These are phyloP conservation scores for Carollia perspicillata DNA, from an alignment of 2,113 vertebrate genomes.

Conservation along the genomic window DNA sequence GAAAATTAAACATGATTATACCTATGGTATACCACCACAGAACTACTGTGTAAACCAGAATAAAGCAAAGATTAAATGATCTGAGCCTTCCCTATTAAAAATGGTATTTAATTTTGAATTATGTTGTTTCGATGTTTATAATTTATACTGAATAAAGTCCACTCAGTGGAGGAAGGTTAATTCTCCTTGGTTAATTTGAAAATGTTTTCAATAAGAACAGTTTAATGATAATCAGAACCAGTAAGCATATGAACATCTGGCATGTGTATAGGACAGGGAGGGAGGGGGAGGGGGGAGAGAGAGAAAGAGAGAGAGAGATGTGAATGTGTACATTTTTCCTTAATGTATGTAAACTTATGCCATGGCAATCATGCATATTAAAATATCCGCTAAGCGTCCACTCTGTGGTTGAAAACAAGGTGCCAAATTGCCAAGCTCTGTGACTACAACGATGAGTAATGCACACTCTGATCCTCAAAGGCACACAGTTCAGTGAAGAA, in stretches of 20 bases:
- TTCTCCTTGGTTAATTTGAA: not conserved
- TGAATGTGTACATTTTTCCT: not conserved
- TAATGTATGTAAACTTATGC: not conserved
- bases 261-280: not conserved
- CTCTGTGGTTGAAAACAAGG: not conserved
- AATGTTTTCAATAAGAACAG: not conserved
- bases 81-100: not conserved
- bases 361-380: not conserved
- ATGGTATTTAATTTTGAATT: not conserved
- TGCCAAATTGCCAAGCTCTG: too few relatives aligned
- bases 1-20: not conserved
- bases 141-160: not conserved
- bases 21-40: accelerated
- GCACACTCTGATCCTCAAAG: not conserved
- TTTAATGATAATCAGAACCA: not conserved
- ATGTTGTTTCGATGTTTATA: not conserved
- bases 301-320: too few relatives aligned
- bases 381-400: not conserved
- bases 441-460: not conserved
- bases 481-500: not conserved
- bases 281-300: not conserved
- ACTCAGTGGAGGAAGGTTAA: not conserved
- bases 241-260: not conserved
- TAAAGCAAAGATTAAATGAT: not conserved
- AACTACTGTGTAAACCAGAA: not conserved